Base-by-base conservation (phyloP, 2,888 invertebrate species). In the Baccha elongata region DNA sequence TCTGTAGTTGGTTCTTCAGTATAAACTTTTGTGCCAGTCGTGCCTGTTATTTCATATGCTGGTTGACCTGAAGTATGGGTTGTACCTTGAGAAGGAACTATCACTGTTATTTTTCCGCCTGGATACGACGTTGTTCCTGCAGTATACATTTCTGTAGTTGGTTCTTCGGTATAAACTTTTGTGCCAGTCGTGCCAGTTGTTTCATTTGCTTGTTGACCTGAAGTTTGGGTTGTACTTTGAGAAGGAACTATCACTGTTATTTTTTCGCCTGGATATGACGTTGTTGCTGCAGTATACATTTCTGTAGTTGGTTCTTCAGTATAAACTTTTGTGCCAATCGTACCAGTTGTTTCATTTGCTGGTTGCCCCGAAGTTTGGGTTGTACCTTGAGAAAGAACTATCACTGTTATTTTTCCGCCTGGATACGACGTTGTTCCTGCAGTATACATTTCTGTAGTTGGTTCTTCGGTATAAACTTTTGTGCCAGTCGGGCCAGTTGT, bases 71-170 rank as follows among this genome's bases (percentile, higher is more conserved):
- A 26, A 15, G 10, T 13, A 0, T 21, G 8, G 7, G 46, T 72
- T 8, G 44, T 46, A 1, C 35, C 17, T 15, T 55, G 40, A 3
- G 35, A 0, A 10, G 44, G 42, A 10, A 23, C n/a, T 8, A 13
- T 3, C 0, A 10, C 19, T 1, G 48, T 40, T 3, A 46, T 15
- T 29, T 46, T 5, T 21, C 13, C 32, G 7, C 17, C 32, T 6
- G 32, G 48, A 13, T 17, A 37, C 21, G 15, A 44, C 10, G 62
- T 53, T 15, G 23, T 62, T 3, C 29, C 52, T 32, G 37, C 50
- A 19, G 42, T 10, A 0, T 46, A 23, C 23, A n/a, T 8, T 11
- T 26, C 35, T 3, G 60, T 32, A 15, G 53, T 48, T 7, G 35
- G 35, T 23, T 15, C 19, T n/a, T n/a, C n/a, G n/a, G 3, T 26